These are phyloP conservation scores for Colossoma macropomum DNA, from an alignment of 2,113 vertebrate genomes.

Conservation along the genomic window DNA sequence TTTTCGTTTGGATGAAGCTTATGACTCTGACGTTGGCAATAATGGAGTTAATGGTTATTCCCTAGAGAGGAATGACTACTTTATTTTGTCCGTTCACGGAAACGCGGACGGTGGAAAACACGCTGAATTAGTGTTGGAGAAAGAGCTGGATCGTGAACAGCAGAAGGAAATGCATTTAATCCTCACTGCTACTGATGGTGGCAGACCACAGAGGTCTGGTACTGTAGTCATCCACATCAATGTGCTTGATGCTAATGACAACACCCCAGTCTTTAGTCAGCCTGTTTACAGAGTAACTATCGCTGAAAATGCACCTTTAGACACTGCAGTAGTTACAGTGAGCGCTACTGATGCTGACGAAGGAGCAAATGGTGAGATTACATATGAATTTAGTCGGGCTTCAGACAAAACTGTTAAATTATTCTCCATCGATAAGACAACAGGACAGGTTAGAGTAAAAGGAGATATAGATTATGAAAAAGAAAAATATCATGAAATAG, in stretches of 20 bases:
- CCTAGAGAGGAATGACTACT: conserved; percentile 57
- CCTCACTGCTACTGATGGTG: conserved; percentile 49
- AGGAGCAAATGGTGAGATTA: conserved; percentile 42
- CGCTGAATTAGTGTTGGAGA: conserved; percentile 47
- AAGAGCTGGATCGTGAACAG: conserved; percentile 44
- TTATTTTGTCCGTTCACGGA: conserved; percentile 56
- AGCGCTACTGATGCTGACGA: conserved; percentile 70
- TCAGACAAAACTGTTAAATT: conserved; percentile 11
- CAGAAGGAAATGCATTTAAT: conserved; percentile 32
- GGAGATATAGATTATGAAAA: conserved; percentile 72
- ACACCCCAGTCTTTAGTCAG: conserved; percentile 49
- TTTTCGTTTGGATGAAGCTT: conserved; percentile 63
- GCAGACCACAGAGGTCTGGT: conserved; percentile 55
- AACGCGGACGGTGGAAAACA: conserved; percentile 56
- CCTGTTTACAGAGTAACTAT: conserved; percentile 47
- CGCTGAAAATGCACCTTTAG: conserved; percentile 48
- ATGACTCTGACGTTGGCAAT: conserved; percentile 62
- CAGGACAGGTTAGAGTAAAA: conserved; percentile 68
- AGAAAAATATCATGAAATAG: conserved; percentile 65
- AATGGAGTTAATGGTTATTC: conserved; percentile 63
- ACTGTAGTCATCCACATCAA: conserved; percentile 62
- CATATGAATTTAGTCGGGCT: conserved; percentile 36
- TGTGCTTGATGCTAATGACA: conserved; percentile 56
- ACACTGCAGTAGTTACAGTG: conserved; percentile 58
- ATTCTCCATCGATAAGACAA: conserved; percentile 51